Evolutionary conservation across 1,140 invertebrate species (phyloP).

Genomic region (Drosophila micromelanica): DNA sequence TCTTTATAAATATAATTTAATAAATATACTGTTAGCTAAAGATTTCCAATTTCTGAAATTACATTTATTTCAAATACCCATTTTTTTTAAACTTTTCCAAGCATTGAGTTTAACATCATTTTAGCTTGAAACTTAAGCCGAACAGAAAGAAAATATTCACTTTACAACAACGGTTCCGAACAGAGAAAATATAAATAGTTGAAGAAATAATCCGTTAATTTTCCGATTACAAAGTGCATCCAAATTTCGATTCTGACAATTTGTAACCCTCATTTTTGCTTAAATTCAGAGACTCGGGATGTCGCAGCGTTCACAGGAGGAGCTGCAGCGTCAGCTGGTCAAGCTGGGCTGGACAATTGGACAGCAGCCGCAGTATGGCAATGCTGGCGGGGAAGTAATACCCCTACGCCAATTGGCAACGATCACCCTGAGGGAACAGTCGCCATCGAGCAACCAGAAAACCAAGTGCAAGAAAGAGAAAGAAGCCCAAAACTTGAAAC

Average conservation of each 20-base stretch:
- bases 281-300: neutral
- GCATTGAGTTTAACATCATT: too few species aligned
- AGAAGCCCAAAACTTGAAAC: neutral
- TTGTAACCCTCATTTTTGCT: neutral
- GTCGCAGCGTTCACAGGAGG: constrained; percentile 25
- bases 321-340: constrained; percentile 22
- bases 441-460: neutral
- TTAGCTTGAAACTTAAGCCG: too few species aligned
- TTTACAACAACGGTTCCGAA: too few species aligned
- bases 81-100: too few species aligned
- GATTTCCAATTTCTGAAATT: too few species aligned
- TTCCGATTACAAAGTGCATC: neutral
- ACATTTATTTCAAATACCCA: too few species aligned
- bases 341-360: constrained; percentile 38
- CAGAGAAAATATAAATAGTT: too few species aligned
- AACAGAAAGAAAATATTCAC: too few species aligned
- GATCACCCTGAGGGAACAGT: neutral
- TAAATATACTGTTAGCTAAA: too few species aligned
- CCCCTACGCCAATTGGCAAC: constrained; percentile 24
- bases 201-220: too few species aligned
- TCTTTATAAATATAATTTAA: too few species aligned
- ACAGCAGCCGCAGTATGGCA: neutral
- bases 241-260: too few species aligned
- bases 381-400: constrained; percentile 10
- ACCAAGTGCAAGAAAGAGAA: neutral